Evolutionary conservation across 1,140 invertebrate genomes (phyloP).

Genomic region (Eueides isabella): DNA sequence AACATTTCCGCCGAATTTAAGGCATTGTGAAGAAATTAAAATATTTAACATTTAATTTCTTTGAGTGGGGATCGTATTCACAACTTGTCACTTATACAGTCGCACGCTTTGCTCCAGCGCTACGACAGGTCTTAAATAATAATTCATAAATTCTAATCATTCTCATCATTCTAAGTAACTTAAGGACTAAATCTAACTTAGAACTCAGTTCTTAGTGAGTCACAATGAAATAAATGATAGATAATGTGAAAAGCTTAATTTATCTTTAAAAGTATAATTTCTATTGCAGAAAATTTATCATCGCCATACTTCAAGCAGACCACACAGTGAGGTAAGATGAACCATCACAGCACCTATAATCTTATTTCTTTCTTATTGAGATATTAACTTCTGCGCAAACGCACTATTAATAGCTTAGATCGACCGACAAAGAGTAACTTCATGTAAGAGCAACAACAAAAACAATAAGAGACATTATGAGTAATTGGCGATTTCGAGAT

Average conservation of each 20-base stretch:
- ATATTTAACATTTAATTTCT: no score
- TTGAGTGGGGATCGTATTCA: no score
- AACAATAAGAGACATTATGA: background rate
- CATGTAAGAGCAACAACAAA: background rate
- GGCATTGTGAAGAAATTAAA: no score
- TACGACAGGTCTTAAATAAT: no score
- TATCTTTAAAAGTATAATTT: background rate
- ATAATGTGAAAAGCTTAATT: background rate
- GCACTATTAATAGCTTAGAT: slow-evolving; percentile 60
- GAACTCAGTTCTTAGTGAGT: no score
- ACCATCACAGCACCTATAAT: slow-evolving; percentile 63
- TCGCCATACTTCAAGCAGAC: slow-evolving; percentile 41
- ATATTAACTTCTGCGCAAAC: slow-evolving; percentile 70
- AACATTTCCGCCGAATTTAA: no score
- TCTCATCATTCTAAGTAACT: no score
- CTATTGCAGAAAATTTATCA: background rate
- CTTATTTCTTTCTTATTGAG: slow-evolving; percentile 77
- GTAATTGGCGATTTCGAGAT: background rate
- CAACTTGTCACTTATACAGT: no score
- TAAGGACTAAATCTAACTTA: no score
- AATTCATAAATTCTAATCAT: no score
- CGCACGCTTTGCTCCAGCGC: no score
- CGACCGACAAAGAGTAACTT: background rate
- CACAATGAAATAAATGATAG: background rate
- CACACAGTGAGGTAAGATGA: slow-evolving; percentile 59